These are phyloP conservation scores for Caenorhabditis afra DNA, from an alignment of 2,888 invertebrate genomes.

Conservation along the genomic window DNA sequence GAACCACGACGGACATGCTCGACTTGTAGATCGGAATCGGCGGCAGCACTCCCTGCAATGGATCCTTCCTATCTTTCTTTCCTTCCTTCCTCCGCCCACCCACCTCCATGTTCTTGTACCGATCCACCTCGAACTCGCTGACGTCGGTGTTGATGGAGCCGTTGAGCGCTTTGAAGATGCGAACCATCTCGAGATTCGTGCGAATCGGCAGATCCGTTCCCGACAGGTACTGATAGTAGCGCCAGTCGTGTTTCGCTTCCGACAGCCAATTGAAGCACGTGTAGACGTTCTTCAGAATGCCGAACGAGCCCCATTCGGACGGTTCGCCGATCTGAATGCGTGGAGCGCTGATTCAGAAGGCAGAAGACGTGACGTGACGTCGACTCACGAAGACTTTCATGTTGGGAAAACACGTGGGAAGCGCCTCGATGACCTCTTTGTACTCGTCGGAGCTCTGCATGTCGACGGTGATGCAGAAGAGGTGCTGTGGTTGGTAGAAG, in stretches of 20 bases:
- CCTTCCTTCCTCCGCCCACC: too few relatives aligned
- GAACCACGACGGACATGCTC: conserved; percentile 68
- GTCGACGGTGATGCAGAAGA: conserved; percentile 63
- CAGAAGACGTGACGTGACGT: too few relatives aligned
- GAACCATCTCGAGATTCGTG: conserved; percentile 68
- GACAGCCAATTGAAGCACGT: conserved; percentile 54
- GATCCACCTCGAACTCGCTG: conserved; percentile 57
- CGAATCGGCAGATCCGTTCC: conserved; percentile 67
- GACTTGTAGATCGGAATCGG: conserved; percentile 69
- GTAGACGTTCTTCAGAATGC: conserved; percentile 59
- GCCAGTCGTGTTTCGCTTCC: conserved; percentile 42
- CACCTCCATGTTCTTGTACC: conserved; percentile 66
- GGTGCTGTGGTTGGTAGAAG: conserved; percentile 65
- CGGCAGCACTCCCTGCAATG: conserved; percentile 55
- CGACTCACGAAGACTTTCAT: conserved; percentile 62
- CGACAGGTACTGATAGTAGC: conserved; percentile 65
- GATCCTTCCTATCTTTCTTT: neutral
- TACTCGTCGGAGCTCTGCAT: conserved; percentile 35
- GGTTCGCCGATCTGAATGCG: conserved; percentile 48
- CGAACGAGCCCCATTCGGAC: conserved; percentile 61
- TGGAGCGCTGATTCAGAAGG: neutral
- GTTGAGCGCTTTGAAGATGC: conserved; percentile 67
- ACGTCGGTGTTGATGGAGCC: conserved; percentile 69
- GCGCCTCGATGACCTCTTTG: conserved; percentile 35
- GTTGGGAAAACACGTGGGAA: conserved; percentile 59